Evolutionary conservation across 2,797 vertebrate genomes (phyloP).

Genomic region (Molossus alvarezi): DNA sequence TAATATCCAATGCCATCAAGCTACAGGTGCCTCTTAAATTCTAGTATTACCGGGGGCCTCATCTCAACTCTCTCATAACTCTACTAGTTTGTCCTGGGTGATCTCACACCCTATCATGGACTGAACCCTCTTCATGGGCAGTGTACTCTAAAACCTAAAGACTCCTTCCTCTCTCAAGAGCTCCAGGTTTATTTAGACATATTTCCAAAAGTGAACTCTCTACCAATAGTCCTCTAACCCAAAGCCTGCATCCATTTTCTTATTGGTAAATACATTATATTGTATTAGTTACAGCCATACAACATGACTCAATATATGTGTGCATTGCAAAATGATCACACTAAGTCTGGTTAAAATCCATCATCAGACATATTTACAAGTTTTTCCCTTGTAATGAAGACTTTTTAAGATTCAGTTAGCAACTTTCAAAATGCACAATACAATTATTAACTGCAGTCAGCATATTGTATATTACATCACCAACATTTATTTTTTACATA

Average conservation of each 20-base stretch:
- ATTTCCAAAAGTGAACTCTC: constrained; percentile 45
- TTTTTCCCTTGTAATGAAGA: neutral
- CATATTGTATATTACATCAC: neutral
- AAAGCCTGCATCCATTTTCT: neutral
- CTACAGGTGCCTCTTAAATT: neutral
- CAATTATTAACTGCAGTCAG: neutral
- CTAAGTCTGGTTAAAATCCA: neutral
- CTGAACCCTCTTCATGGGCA: neutral
- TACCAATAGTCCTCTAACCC: neutral
- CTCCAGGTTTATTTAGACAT: neutral
- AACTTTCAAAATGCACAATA: neutral
- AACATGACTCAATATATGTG: neutral
- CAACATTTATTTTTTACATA: neutral
- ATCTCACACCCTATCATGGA: neutral
- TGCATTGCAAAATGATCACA: neutral
- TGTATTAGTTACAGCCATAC: neutral
- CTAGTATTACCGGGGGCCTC: neutral
- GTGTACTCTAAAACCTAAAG: constrained; percentile 24
- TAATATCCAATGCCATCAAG: neutral
- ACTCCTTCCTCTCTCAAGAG: neutral
- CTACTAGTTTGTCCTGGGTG: neutral
- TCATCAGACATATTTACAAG: neutral
- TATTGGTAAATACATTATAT: neutral
- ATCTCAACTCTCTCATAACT: neutral
- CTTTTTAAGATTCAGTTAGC: neutral